These are phyloP conservation scores for Cheilosia urbana DNA, from an alignment of 2,888 invertebrate genomes.

Conservation along the genomic window DNA sequence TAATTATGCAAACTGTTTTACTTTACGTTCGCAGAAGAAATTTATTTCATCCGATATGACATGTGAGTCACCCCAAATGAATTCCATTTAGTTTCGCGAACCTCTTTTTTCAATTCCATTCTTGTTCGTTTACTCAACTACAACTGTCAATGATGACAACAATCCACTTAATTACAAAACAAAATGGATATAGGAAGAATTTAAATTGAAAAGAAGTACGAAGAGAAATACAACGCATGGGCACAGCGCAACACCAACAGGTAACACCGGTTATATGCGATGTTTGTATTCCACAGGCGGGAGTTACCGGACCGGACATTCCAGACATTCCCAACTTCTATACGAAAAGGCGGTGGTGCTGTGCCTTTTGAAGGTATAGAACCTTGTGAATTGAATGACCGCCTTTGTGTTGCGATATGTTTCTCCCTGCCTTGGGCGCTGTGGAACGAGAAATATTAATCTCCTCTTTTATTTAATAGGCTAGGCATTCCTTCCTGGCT, in stretches of 20 bases:
- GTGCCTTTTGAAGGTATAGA: slow-evolving; percentile 1
- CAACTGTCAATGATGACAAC: slow-evolving; percentile 33
- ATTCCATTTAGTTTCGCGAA: slow-evolving; percentile 29
- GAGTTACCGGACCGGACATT: slow-evolving; percentile 64
- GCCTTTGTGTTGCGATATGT: slow-evolving; percentile 3
- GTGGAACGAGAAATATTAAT: slow-evolving; percentile 5
- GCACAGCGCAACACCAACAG: slow-evolving; percentile 18
- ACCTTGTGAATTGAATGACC: slow-evolving; percentile 27
- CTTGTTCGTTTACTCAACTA: not conserved
- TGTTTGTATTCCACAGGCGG: slow-evolving; percentile 6
- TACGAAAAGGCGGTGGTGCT: not conserved
- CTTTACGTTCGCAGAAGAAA: not conserved
- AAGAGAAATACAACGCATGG: not conserved
- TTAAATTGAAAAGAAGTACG: not conserved
- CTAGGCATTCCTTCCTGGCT: slow-evolving; percentile 5
- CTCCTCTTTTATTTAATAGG: slow-evolving; percentile 15
- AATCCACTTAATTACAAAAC: slow-evolving; percentile 26
- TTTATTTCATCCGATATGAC: not conserved
- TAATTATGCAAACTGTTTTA: slow-evolving; percentile 1
- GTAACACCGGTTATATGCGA: slow-evolving; percentile 40
- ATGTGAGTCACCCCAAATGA: not conserved
- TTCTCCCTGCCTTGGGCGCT: slow-evolving; percentile 21
- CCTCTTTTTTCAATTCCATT: slow-evolving; percentile 17
- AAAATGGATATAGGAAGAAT: not conserved
- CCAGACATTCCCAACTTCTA: slow-evolving; percentile 46